Evolutionary conservation across 2,888 invertebrate species (phyloP).

Genomic region (Synanthedon formicaeformis): DNA sequence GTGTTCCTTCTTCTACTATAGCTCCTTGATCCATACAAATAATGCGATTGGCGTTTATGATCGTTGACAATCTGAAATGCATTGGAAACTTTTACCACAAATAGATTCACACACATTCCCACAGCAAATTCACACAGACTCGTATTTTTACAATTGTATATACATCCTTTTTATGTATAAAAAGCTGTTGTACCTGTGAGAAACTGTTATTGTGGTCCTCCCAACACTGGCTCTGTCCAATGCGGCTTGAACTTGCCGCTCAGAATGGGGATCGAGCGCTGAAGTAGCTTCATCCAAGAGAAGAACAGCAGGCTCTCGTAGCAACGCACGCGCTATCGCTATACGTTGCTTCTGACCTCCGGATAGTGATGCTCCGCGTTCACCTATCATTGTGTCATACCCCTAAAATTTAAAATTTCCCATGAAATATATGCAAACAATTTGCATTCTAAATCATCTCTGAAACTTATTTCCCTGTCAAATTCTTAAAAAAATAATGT

Average conservation of each 20-base stretch:
- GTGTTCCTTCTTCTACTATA: conserved; percentile 81
- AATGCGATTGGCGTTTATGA: conserved; percentile 78
- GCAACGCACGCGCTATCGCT: conserved; percentile 84
- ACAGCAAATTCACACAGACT: too few relatives aligned
- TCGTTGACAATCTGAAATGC: conserved; percentile 73
- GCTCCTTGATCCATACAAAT: conserved; percentile 79
- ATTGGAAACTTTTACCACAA: conserved; percentile 2
- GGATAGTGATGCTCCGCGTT: conserved; percentile 82
- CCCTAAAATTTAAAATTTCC: conserved; percentile 44
- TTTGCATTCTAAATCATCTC: too few relatives aligned
- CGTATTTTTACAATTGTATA: too few relatives aligned
- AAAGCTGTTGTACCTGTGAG: conserved; percentile 62
- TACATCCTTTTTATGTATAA: too few relatives aligned
- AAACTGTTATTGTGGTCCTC: conserved; percentile 80
- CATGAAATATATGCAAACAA: too few relatives aligned
- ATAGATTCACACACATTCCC: too few relatives aligned
- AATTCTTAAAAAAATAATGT: too few relatives aligned
- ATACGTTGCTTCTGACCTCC: conserved; percentile 89
- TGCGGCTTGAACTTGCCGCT: conserved; percentile 83
- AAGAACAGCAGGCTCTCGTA: conserved; percentile 80
- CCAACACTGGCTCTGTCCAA: conserved; percentile 78
- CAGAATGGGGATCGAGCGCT: conserved; percentile 84
- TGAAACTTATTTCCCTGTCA: too few relatives aligned
- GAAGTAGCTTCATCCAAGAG: conserved; percentile 87
- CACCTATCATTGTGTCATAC: conserved; percentile 84